Conservation (phyloP, 1,140 invertebrate species). For the Papilio dardanus region DNA sequence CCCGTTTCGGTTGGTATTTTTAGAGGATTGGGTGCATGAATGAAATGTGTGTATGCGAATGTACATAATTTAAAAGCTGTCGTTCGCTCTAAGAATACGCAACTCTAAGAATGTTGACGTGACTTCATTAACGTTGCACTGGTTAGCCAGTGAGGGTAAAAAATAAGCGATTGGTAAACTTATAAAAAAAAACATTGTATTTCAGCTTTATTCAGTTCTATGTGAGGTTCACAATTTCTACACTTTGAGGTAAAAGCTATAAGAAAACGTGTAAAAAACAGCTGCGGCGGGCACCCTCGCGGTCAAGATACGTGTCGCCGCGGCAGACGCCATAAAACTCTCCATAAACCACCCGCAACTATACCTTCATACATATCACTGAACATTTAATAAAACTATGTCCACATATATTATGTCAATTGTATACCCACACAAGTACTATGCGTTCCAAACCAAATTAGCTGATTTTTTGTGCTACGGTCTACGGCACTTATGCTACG, state of each 20-base stretch:
- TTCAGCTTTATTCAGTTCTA: slow-evolving; percentile 41
- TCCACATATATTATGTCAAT: slow-evolving; percentile 34
- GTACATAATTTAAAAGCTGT: neutral
- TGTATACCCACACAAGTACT: neutral
- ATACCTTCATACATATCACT: slow-evolving; percentile 55
- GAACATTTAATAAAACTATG: slow-evolving; percentile 61
- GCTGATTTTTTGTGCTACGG: neutral
- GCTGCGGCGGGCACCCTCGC: slow-evolving; percentile 72
- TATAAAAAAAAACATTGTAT: neutral
- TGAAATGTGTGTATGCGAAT: neutral
- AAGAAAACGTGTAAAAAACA: slow-evolving; percentile 78
- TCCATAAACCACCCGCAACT: slow-evolving; percentile 63
- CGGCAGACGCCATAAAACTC: slow-evolving; percentile 67
- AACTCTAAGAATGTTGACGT: neutral
- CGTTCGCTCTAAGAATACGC: neutral
- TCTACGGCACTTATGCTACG: neutral
- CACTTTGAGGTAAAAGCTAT: slow-evolving; percentile 59
- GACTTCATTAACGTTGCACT: neutral
- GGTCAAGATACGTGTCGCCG: slow-evolving; percentile 66
- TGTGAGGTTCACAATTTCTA: slow-evolving; percentile 44
- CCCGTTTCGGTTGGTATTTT: neutral
- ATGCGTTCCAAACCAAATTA: neutral
- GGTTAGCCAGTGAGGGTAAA: neutral
- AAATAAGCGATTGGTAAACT: neutral
- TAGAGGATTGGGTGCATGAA: neutral